Percentiles rank a stretch among this genome's conserved stretches.
These are phyloP conservation scores for Oncorhynchus tshawytscha DNA, from an alignment of 2,113 vertebrate species.

Conservation along the genomic window DNA sequence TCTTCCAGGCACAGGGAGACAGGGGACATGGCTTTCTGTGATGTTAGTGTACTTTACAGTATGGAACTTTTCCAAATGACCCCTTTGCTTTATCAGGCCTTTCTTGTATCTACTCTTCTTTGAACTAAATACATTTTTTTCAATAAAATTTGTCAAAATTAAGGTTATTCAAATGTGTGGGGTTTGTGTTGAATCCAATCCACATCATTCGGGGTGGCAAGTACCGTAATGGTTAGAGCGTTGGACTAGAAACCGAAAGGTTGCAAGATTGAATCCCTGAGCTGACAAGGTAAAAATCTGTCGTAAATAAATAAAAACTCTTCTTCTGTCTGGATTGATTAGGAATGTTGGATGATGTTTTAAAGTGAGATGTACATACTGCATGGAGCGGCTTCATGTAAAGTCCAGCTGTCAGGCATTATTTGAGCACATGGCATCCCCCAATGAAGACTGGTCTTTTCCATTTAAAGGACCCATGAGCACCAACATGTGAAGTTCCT, in stretches of 20 bases:
- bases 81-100: slow-evolving; percentile 59
- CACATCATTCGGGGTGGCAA: no score
- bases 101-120: slow-evolving; percentile 39
- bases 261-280: no score
- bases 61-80: slow-evolving; percentile 16
- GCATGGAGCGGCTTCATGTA: no score
- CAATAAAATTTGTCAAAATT: slow-evolving; percentile 50
- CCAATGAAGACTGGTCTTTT: no score
- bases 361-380: no score
- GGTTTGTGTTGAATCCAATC: no score
- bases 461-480: no score
- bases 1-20: neutral
- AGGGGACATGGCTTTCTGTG: no score
- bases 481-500: no score
- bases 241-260: no score
- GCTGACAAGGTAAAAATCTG: no score
- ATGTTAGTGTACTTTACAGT: neutral
- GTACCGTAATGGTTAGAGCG: no score
- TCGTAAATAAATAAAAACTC: neutral
- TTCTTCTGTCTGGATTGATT: neutral
- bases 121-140: slow-evolving; percentile 47
- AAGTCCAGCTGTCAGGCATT: slow-evolving; percentile 1
- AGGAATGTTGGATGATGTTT: neutral
- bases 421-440: neutral
- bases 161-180: neutral